Percentiles rank a stretch among this genome's conserved stretches.
Conservation (phyloP, 1,140 invertebrate genomes). For the Octopus sinensis region DNA sequence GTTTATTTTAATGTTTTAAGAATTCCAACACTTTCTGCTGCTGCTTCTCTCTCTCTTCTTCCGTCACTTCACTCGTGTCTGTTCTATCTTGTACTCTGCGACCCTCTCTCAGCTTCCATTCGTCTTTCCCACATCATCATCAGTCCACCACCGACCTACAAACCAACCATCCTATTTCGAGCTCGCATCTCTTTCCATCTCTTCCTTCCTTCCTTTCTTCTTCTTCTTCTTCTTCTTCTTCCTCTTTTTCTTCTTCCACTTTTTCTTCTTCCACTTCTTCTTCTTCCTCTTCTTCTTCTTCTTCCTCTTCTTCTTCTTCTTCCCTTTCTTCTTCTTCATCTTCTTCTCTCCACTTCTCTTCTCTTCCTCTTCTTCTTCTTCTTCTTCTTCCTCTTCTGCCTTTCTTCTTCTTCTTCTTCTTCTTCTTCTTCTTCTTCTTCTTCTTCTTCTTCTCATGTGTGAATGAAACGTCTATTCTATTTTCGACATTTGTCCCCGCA, state of each 20-base stretch:
- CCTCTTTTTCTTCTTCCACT: not conserved
- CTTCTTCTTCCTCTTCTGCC: not conserved
- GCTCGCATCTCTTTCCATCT: not conserved
- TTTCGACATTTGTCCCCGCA: not conserved
- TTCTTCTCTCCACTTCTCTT: not conserved
- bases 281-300: not conserved
- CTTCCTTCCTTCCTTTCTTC: not conserved
- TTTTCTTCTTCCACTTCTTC: not conserved
- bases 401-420: not conserved
- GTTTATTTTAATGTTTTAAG: too few species aligned
- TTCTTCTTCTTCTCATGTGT: not conserved
- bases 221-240: not conserved
- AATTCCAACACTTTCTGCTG: too few species aligned
- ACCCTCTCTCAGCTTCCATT: too few species aligned
- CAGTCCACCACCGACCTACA: too few species aligned
- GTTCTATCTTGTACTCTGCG: too few species aligned
- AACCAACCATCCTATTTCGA: not conserved
- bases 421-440: conserved; percentile 1
- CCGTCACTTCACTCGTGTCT: too few species aligned
- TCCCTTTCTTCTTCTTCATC: not conserved
- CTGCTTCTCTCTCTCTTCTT: too few species aligned
- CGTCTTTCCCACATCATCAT: too few species aligned
- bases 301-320: not conserved
- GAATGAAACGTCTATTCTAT: not conserved
- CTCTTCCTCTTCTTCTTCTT: not conserved